Evolutionary conservation across 92 coral and sea anemone genomes (phyloP), one percentile per base, ranked within the genome.

Genomic region (Porites cylindrica): DNA sequence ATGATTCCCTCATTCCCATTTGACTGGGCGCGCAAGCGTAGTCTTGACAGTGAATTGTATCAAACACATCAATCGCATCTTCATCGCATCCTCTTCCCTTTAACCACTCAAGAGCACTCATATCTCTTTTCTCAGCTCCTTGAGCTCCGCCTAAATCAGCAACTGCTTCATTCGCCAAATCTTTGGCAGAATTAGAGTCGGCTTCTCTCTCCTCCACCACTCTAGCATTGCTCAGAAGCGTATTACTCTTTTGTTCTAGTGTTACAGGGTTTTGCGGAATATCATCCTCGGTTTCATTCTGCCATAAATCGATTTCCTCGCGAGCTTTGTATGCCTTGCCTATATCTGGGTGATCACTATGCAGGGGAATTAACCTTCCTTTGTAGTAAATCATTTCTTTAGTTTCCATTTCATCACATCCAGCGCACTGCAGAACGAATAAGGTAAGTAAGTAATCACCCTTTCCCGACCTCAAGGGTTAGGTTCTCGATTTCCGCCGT

Each of bases 41-140:
- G 9, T 90, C 83, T 83, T 94, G 97, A 67, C 95, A 89, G 61
- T 75, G 79, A 69, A 72, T 58, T n/a, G 87, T 43, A 6, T 92
- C 84, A 74, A 94, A 75, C 62, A 94, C 90, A 0, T 77, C 91
- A 65, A 82, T 62, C 51, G 63, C 82, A 24, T 87, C 87, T 8
- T 87, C 82, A 19, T 59, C 64, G 51, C 75, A 70, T 51, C 82
- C 80, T 64, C 77, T 72, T 32, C 24, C 17, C 29, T 68, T 18
- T 56, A 91, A 47, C 91, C 91, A 91, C 50, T 89, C 77, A 43
- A 24, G 70, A 47, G 88, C 50, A 47, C 69, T 68, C 77, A 71
- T 51, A 26, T 86, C 92, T 68, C 12, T 17, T 1, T 78, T 29
- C 32, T 29, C 32, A 29, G 32, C 32, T 0, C 32, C 32, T 29